Evolutionary conservation across 1,140 invertebrate genomes (phyloP), one percentile per base, ranked within the genome.

Genomic region (Caenorhabditis tropicalis): DNA sequence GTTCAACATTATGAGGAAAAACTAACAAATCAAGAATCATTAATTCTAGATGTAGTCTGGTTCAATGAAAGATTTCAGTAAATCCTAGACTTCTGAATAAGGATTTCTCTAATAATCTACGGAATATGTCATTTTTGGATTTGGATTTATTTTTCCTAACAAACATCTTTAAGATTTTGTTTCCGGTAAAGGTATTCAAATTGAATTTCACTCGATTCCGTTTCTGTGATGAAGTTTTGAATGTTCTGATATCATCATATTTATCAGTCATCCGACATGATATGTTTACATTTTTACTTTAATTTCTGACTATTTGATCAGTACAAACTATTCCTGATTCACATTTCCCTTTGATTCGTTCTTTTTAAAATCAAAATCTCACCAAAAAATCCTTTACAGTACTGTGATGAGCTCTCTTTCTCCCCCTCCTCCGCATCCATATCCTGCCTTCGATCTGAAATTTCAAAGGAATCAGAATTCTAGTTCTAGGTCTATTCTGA

Each of bases 371-470:
- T 27, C 29, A 7, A 56, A 65, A 46, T 21, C 65, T 74, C 36
- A 74, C 65, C 65, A 15, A 43, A 74, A 46, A 74, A 74, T 43
- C 65, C 65, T 74, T 74, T 74, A 74, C 65, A 74, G 36, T 74
- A 74, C 10, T 74, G 65, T 27, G 65, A 39, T 74, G 65, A 21
- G 65, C 65, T 74, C 15, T 74, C 65, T 31, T 74, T 74, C n/a
- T 74, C 65, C 27, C 33, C 36, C n/a, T 74, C 65, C 33, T 74
- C 65, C 36, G 43, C 65, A 9, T 43, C 65, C 65, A 74, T 74
- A 27, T 74, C 33, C 65, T 74, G 65, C 15, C 36, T 39, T 24
- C 65, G 65, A 43, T 74, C 65, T 74, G 65, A 39, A 74, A 46
- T 10, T 74, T 65, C 2, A 12, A 43, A 43, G 12, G 5, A 12